Evolutionary conservation across 1,140 invertebrate species (phyloP), one percentile per base, ranked within the genome.

Genomic region (Hyphantria cunea): DNA sequence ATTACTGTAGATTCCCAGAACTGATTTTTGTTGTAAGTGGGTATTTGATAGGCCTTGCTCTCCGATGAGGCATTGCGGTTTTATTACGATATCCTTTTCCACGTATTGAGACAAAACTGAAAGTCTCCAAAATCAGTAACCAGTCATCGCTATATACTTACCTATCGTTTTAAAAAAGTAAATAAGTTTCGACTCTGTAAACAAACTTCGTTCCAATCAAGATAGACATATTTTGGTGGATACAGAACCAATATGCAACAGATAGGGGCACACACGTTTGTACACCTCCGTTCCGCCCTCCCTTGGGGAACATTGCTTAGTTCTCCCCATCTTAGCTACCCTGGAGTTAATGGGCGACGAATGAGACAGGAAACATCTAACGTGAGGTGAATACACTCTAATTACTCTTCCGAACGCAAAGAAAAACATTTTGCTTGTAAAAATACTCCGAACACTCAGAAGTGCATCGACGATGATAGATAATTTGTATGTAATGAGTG

Each of bases 381-480:
- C 67, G 72, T 77, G 70, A 76, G 72, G 76, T 78, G 73, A 78
- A 76, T 69, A 74, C 66, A 70, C 72, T 62, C 42, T 61, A 66
- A 74, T 65, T 74, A 56, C 54, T 32, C 41, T 49, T n/a, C 56
- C 41, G 41, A 61, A 61, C 41, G 49, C 34, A 25, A 53, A 54
- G 45, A 50, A 14, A 52, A 58, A 34, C 33, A 50, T 42, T 33
- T 50, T 25, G 31, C 56, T 12, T 6, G n/a, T 47, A 15, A 49
- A 58, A 58, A 14, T 32, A 42, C 51, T 6, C 10, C 6, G 41
- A 58, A 14, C 13, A 42, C 51, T 6, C 10, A 44, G 41, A 44
- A 61, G 31, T 10, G 10, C n/a, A 14, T 17, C 11, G 12, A 5
- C 6, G 11, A 32, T 48, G 31, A 44, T 39, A 48, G 17, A 25